Evolutionary conservation across 2,113 vertebrate species (phyloP).

Genomic region (Panthera tigris): DNA sequence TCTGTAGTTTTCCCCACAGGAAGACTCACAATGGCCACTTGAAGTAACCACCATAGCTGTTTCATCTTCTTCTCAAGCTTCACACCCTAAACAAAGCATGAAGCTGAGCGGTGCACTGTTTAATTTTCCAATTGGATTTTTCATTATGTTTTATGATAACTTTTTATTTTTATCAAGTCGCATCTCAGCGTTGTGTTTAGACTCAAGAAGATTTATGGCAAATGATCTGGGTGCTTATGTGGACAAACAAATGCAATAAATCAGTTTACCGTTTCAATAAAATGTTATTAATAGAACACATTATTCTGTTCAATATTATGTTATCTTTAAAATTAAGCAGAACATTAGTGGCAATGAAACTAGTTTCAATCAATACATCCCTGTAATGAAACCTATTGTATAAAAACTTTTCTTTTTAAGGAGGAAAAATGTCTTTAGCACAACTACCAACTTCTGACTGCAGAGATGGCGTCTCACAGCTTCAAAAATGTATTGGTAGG

Average conservation of each 20-base stretch:
- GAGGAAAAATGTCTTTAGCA: conserved; percentile 69
- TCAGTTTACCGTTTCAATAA: conserved; percentile 84
- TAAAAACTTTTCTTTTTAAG: conserved; percentile 67
- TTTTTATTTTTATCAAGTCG: conserved; percentile 80
- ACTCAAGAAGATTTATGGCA: conserved; percentile 82
- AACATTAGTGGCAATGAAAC: conserved; percentile 86
- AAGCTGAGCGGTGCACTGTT: conserved; percentile 76
- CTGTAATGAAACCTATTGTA: conserved; percentile 79
- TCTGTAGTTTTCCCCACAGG: conserved; percentile 57
- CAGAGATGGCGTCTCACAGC: conserved; percentile 48
- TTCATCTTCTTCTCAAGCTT: conserved; percentile 72
- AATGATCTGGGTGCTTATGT: conserved; percentile 84
- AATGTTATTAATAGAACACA: conserved; percentile 85
- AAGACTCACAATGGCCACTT: conserved; percentile 55
- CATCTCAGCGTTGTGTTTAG: conserved; percentile 79
- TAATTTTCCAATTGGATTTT: conserved; percentile 83
- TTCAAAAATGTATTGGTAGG: background rate
- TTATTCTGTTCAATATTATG: conserved; percentile 86
- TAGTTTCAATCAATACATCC: conserved; percentile 84
- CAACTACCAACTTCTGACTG: conserved; percentile 53
- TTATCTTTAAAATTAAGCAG: conserved; percentile 89
- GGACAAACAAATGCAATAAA: conserved; percentile 85
- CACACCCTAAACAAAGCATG: conserved; percentile 74
- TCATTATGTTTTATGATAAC: conserved; percentile 80
- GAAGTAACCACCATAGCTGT: conserved; percentile 56